Evolutionary conservation across 2,113 vertebrate species (phyloP).

Genomic region (Psittacus erithacus): DNA sequence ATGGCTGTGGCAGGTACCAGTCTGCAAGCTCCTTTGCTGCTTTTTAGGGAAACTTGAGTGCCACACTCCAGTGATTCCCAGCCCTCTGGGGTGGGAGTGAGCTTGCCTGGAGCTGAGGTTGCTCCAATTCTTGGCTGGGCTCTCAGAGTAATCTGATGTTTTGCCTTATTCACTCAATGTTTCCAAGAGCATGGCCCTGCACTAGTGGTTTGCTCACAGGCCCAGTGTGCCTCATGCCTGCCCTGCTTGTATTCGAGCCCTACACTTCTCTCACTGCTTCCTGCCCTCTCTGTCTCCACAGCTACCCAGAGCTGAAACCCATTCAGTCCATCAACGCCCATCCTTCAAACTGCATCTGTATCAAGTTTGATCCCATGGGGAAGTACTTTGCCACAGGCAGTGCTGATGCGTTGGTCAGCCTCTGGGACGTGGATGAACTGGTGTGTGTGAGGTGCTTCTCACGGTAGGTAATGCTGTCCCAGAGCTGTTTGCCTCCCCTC

Average conservation of each 20-base stretch:
- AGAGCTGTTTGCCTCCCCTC: background rate
- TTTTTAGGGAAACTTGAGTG: accelerated
- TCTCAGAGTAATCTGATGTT: accelerated
- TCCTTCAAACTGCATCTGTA: slow-evolving; percentile 98
- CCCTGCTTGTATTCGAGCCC: background rate
- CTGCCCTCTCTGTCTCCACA: slow-evolving; percentile 55
- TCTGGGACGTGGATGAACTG: slow-evolving; percentile 96
- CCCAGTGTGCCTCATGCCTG: background rate
- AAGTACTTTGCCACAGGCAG: slow-evolving; percentile 98
- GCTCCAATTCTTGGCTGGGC: background rate
- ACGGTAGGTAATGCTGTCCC: slow-evolving; percentile 74
- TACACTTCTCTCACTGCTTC: background rate
- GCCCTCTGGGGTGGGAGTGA: background rate
- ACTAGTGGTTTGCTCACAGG: background rate
- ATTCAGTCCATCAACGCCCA: slow-evolving; percentile 99
- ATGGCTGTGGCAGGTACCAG: background rate
- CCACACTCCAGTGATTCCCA: background rate
- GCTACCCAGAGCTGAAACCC: slow-evolving; percentile 96
- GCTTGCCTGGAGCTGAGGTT: background rate
- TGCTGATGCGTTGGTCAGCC: slow-evolving; percentile 93
- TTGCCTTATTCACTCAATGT: background rate
- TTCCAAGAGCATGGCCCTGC: background rate
- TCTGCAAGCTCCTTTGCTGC: background rate
- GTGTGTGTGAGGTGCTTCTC: slow-evolving; percentile 98
- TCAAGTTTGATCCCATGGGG: slow-evolving; percentile 97